phyloP scores from a whole-genome alignment of 1,140 invertebrate species.

The Planococcus citri region DNA sequence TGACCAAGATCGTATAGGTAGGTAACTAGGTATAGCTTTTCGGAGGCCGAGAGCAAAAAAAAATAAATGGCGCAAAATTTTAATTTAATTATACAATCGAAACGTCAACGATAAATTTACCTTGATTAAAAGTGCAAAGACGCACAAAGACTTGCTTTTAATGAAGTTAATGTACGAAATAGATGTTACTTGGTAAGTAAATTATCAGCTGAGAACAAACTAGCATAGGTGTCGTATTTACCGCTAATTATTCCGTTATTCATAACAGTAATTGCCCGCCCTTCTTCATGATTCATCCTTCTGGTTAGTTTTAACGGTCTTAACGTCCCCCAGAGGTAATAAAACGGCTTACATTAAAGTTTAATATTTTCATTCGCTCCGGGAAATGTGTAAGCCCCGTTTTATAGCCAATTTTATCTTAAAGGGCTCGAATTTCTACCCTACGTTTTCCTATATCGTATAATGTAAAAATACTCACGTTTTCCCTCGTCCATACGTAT shows the following conservation, averaged over 20 bases:
- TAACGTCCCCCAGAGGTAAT: constrained; percentile 16
- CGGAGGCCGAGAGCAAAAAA: too few species aligned
- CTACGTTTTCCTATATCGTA: background rate
- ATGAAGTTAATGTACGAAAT: constrained; percentile 4
- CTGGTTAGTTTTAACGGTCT: constrained; percentile 18
- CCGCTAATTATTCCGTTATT: constrained; percentile 18
- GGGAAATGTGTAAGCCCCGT: constrained; percentile 17
- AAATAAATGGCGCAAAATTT: background rate
- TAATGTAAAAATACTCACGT: too few species aligned
- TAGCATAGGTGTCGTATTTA: constrained; percentile 18
- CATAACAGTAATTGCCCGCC: constrained; percentile 17
- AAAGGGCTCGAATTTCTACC: constrained; percentile 6
- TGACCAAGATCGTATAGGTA: background rate
- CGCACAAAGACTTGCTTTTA: background rate
- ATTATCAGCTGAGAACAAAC: constrained; percentile 17
- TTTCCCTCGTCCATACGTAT: too few species aligned
- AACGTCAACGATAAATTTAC: background rate
- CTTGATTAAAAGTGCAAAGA: background rate
- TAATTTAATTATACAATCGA: background rate
- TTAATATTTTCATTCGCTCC: constrained; percentile 18
- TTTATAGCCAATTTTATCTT: constrained; percentile 17
- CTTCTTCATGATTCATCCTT: constrained; percentile 11
- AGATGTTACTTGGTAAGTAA: background rate
- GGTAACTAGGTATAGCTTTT: too few species aligned
- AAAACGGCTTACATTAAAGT: constrained; percentile 19